These are phyloP conservation scores for Platichthys stellatus DNA, from an alignment of 2,113 vertebrate genomes.

Conservation along the genomic window DNA sequence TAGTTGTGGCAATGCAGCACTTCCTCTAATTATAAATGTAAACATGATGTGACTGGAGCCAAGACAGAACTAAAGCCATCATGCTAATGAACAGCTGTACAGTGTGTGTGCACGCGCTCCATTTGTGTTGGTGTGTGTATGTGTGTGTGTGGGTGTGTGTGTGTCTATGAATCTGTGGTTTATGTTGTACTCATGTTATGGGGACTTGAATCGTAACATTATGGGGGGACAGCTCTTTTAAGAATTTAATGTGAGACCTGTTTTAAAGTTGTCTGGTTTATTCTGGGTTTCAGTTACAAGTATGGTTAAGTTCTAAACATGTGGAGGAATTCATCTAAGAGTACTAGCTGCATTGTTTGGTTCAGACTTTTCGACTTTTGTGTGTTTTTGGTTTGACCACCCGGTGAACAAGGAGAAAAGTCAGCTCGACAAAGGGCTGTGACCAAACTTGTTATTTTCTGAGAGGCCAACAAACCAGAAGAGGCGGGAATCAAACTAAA, in stretches of 20 bases:
- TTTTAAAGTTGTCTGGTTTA: neutral
- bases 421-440: neutral
- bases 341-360: neutral
- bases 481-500: neutral
- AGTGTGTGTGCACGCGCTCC: constrained; percentile 37
- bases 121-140: neutral
- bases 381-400: too few relatives aligned
- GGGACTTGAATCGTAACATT: neutral
- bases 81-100: constrained; percentile 78
- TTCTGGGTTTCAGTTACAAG: too few relatives aligned
- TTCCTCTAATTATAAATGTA: constrained; percentile 73
- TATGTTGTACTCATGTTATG: neutral
- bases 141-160: neutral
- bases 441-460: too few relatives aligned
- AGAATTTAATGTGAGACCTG: neutral
- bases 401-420: neutral
- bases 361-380: neutral
- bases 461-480: too few relatives aligned
- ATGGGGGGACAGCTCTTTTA: neutral
- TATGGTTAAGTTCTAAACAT: too few relatives aligned
- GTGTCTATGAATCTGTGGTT: too few relatives aligned
- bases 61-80: constrained; percentile 70
- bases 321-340: too few relatives aligned
- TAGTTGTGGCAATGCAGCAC: constrained; percentile 37
- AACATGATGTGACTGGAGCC: constrained; percentile 74